Conservation (phyloP, 2,797 vertebrate species). For the Melanotaenia parkinsoni region DNA sequence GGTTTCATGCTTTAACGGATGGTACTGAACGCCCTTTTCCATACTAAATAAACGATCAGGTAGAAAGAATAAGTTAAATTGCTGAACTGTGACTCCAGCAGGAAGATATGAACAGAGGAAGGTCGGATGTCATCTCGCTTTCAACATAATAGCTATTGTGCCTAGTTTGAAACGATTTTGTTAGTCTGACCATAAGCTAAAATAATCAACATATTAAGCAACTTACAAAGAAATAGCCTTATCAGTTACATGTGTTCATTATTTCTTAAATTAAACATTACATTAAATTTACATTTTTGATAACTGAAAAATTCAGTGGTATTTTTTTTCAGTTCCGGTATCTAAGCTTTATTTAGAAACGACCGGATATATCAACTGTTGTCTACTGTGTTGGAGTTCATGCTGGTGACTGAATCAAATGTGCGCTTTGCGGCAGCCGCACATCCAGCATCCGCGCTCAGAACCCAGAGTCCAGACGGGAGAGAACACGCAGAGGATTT, state of each 20-base stretch:
- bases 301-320: accelerated
- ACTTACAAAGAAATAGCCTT: too few relatives aligned
- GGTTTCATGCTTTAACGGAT: too few relatives aligned
- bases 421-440: slow-evolving; percentile 41
- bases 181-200: too few relatives aligned
- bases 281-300: too few relatives aligned
- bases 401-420: slow-evolving; percentile 42
- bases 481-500: slow-evolving; percentile 14
- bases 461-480: background rate
- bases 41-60: background rate
- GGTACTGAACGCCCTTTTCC: background rate
- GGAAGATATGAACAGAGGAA: too few relatives aligned
- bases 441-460: slow-evolving; percentile 32
- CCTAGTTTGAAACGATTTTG: too few relatives aligned
- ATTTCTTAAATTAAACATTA: too few relatives aligned
- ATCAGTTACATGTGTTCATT: too few relatives aligned
- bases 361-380: slow-evolving; percentile 32
- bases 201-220: too few relatives aligned
- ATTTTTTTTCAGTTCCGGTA: background rate
- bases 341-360: slow-evolving; percentile 55
- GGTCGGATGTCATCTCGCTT: too few relatives aligned
- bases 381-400: background rate
- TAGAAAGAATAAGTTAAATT: background rate
- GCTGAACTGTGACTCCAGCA: too few relatives aligned
- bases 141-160: too few relatives aligned